Base-by-base conservation (phyloP, 2,797 vertebrate genomes). In the Leptoclinus maculatus region DNA sequence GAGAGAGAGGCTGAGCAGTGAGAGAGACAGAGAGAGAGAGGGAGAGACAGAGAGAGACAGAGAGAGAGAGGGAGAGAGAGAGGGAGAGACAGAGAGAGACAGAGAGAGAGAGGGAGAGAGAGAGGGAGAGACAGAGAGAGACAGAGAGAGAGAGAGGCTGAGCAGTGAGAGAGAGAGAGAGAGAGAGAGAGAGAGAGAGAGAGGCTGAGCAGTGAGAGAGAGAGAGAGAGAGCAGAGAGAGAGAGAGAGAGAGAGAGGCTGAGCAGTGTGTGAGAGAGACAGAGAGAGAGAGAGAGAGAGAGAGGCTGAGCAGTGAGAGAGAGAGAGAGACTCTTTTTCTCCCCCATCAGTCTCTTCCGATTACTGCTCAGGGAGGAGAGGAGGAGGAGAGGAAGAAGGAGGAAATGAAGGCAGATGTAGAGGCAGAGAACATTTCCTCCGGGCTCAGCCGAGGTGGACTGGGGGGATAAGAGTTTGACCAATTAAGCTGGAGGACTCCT, bases 401-500 rank as follows among this genome's bases (percentile, higher is more conserved):
- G 81, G 83, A 89, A 91, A 90, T 87, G 85, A 92, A 87, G 83
- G 87, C 82, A 86, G 84, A 82, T 85, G 77, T 88, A 88, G 81
- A 92, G 88, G 86, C 78, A 54, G 68, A 86, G 86, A 69, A 90
- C 92, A 91, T 91, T 87, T 91, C 87, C 88, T 88, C 74, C 72
- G 88, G 87, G 87, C 90, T 92, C 91, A 92, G 88, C 88, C 62
- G 89, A 89, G 91, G 92, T 93, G 88, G 92, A 89, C 84, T 80
- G 84, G 80, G 87, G 87, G 82, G 88, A 93, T 93, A 91, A 92
- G 86, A 92, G 90, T 90, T 91, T 86, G 84, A 91, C 92, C 92
- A 94, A 93, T 94, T 94, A 94, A 92, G 84, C 81, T 88, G 83
- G 89, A 91, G 88, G 89, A 92, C 83, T 90, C 76, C 81, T 89